phyloP scores from a whole-genome alignment of 2,113 vertebrate genomes.

The Myrmecophaga tridactyla region DNA sequence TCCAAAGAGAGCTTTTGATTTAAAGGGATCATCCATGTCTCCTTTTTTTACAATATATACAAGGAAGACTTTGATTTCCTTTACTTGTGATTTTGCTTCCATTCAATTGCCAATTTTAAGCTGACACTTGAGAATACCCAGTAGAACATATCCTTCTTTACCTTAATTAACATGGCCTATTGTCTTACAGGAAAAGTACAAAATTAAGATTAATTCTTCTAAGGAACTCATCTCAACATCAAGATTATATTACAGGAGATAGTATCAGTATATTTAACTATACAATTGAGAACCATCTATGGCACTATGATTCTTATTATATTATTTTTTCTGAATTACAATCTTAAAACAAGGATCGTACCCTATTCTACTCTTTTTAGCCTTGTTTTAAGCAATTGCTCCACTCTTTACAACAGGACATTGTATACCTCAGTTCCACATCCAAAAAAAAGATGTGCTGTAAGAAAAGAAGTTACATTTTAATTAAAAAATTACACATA shows the following conservation, averaged over 20 bases:
- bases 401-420: constrained; percentile 90
- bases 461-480: constrained; percentile 87
- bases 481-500: constrained; percentile 90
- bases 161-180: constrained; percentile 82
- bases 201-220: constrained; percentile 85
- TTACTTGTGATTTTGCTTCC: constrained; percentile 82
- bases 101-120: constrained; percentile 82
- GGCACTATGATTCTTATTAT: constrained; percentile 87
- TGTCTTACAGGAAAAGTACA: constrained; percentile 85
- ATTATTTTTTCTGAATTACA: constrained; percentile 89
- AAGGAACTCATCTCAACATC: constrained; percentile 83
- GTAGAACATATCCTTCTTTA: constrained; percentile 82
- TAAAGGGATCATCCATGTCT: constrained; percentile 79
- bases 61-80: constrained; percentile 88
- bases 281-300: constrained; percentile 84
- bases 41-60: constrained; percentile 87
- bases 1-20: constrained; percentile 83
- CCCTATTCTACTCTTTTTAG: constrained; percentile 84
- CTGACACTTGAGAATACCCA: constrained; percentile 81
- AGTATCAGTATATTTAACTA: constrained; percentile 87
- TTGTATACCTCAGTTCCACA: constrained; percentile 88
- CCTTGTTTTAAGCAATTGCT: constrained; percentile 87
- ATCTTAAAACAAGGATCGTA: constrained; percentile 88
- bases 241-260: constrained; percentile 87
- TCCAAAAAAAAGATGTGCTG: constrained; percentile 86